These are phyloP conservation scores for Brachionus paranguensis DNA, from an alignment of 1,140 invertebrate species.

Conservation along the genomic window DNA sequence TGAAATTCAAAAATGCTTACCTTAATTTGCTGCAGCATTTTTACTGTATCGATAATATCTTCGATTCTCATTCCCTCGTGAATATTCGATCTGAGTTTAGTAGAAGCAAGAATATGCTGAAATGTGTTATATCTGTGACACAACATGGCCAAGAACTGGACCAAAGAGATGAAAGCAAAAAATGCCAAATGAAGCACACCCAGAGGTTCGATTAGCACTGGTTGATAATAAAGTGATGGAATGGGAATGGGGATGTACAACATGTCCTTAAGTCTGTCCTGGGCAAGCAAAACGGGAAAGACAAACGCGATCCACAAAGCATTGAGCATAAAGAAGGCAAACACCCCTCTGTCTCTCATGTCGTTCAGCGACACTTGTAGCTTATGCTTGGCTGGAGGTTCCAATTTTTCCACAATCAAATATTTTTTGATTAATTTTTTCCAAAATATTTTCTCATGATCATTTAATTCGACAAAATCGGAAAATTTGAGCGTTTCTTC, in stretches of 20 bases:
- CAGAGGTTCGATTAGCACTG: conserved; percentile 70
- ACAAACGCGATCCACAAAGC: conserved; percentile 95
- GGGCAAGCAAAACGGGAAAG: conserved; percentile 69
- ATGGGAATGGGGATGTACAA: conserved; percentile 46
- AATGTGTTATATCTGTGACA: conserved; percentile 97
- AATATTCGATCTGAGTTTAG: conserved; percentile 71
- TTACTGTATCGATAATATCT: conserved; percentile 43
- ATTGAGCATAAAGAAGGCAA: conserved; percentile 96
- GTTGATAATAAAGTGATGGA: conserved; percentile 41
- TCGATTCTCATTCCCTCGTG: conserved; percentile 41
- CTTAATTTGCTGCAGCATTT: conserved; percentile 43
- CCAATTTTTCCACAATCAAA: conserved; percentile 85
- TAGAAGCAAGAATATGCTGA: conserved; percentile 94
- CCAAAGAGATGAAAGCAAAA: conserved; percentile 88
- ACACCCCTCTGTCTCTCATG: conserved; percentile 85
- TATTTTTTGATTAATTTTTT: conserved; percentile 87
- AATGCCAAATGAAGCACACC: conserved; percentile 97
- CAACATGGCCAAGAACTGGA: conserved; percentile 95
- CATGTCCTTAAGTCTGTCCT: conserved; percentile 46
- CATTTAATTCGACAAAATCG: conserved; percentile 62
- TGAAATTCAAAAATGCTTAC: background rate
- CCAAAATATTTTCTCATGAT: conserved; percentile 81
- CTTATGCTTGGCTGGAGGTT: conserved; percentile 74
- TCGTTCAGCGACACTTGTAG: conserved; percentile 68
- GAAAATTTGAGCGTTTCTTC: conserved; percentile 35